Conservation (phyloP, 2,797 vertebrate genomes). For the Coluber constrictor region DNA sequence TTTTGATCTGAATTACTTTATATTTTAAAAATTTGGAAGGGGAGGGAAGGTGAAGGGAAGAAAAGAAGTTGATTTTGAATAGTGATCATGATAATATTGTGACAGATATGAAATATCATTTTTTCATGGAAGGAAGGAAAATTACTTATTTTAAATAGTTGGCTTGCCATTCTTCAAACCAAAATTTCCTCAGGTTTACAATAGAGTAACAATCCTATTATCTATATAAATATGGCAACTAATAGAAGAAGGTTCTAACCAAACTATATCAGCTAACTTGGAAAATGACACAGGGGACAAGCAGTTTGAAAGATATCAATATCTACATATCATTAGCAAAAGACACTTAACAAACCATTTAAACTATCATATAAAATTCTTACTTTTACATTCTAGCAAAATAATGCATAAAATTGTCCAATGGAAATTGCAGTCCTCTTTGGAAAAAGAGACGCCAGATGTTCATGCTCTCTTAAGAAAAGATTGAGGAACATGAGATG, state of each 20-base stretch:
- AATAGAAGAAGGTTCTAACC: not conserved
- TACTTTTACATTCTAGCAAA: not conserved
- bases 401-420: not conserved
- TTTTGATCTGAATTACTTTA: conserved; percentile 28
- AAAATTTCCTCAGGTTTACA: not conserved
- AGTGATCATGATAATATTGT: not conserved
- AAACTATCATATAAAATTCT: not conserved
- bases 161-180: not conserved
- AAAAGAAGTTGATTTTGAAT: not conserved
- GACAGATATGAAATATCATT: not conserved
- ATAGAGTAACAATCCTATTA: not conserved
- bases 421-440: not conserved
- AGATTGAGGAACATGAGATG: not conserved
- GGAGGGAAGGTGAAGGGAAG: not conserved
- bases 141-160: not conserved
- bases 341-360: not conserved
- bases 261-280: not conserved
- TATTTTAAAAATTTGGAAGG: not conserved
- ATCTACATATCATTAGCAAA: not conserved
- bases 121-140: not conserved
- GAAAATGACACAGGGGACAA: not conserved
- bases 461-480: not conserved
- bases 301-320: not conserved
- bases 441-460: not conserved
- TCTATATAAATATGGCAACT: not conserved